A percentile compares a stretch with the other conserved stretches of the same genome.
Conservation (phyloP, 2,113 vertebrate genomes). For the Upupa epops region DNA sequence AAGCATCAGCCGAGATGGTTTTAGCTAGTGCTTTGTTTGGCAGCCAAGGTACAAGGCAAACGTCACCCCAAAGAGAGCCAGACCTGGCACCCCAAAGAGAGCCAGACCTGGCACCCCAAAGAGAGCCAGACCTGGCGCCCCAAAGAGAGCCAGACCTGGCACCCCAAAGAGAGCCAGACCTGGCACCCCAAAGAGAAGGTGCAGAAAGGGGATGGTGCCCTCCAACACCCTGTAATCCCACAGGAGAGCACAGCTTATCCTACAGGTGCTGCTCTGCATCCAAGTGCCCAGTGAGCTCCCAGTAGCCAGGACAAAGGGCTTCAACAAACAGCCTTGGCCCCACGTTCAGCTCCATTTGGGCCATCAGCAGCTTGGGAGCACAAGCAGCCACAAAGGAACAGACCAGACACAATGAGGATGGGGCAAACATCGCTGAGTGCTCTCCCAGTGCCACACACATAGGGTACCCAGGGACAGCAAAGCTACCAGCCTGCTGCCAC, state of each 20-base stretch:
- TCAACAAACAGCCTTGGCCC: not conserved
- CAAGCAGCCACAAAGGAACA: not conserved
- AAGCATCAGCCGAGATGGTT: not conserved
- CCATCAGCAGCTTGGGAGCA: not conserved
- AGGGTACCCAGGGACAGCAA: not conserved
- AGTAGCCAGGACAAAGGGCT: fast-evolving
- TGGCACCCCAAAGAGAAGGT: not conserved
- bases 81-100: not conserved
- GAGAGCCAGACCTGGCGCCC: too few relatives aligned
- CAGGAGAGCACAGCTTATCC: not conserved
- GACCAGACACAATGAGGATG: too few relatives aligned
- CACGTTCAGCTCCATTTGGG: not conserved
- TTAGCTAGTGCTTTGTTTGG: not conserved
- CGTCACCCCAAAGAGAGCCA: fast-evolving
- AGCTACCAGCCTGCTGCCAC: not conserved
- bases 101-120: fast-evolving
- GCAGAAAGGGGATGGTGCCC: not conserved
- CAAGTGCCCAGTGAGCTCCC: not conserved
- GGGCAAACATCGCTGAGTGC: not conserved
- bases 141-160: too few relatives aligned
- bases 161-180: fast-evolving
- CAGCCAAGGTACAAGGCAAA: not conserved
- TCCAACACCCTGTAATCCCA: not conserved
- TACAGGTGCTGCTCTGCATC: not conserved
- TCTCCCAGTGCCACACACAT: fast-evolving